Evolutionary conservation across 2,888 invertebrate genomes (phyloP), one percentile per base, ranked within the genome.

Genomic region (Oegoconia quadripuncta): DNA sequence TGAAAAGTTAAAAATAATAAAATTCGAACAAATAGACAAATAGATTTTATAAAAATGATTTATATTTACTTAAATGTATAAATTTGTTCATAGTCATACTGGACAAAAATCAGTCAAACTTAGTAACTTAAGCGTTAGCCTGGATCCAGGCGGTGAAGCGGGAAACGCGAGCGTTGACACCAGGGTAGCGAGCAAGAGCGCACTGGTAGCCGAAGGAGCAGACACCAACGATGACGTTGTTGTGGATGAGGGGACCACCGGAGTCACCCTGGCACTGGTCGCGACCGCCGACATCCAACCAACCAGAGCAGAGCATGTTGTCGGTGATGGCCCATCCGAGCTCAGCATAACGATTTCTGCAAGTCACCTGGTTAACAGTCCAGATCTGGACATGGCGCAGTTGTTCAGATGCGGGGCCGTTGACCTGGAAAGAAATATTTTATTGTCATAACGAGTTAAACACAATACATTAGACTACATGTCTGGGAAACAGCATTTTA

Each of bases 181-280:
- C 69, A n/a, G 75, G 75, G 46, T 31, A 72, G 7, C 38, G 30
- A 9, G 61, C 27, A 6, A 34, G 45, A 12, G 49, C 75, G 17
- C 75, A 75, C 1, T 47, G 40, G 0, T 20, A 3, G 0, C 72
- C 71, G 52, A 59, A 76, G 1, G 75, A 75, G 44, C 59, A 62
- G 15, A 75, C 48, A 17, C 75, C 75, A 1, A 74, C 71, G 11
- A 69, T 44, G 4, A 67, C 44, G 22, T 46, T 41, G 30, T 65
- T 62, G 47, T 72, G 73, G 46, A 64, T 54, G 12, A 74, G 63
- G n/a, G 74, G 74, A 27, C 73, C 67, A 1, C 75, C 75, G 15
- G 65, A 64, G 52, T 76, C 74, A 12, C 69, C 73, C 48, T 62
- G 55, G 55, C 80, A 80, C 54, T 74, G 75, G 52, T 73, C 79